Percentiles rank a stretch among this genome's conserved stretches.
Conservation (phyloP, 1,140 invertebrate genomes). For the Ctenoplectra terminalis region DNA sequence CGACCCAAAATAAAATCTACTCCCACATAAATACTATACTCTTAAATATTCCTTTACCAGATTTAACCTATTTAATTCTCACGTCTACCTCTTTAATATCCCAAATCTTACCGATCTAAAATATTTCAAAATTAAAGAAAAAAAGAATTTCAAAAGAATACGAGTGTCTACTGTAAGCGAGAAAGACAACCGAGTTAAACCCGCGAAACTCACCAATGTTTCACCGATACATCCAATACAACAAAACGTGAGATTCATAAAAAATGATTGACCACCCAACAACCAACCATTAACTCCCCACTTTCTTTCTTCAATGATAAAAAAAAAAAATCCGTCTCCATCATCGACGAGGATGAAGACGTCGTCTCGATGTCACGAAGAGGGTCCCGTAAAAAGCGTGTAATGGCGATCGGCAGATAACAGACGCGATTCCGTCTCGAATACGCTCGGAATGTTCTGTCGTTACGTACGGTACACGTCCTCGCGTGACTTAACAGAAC, state of each 20-base stretch:
- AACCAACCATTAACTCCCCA: neutral
- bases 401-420: slow-evolving; percentile 14
- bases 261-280: neutral
- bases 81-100: no score
- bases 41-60: no score
- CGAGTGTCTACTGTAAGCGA: no score
- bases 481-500: slow-evolving; percentile 22
- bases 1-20: no score
- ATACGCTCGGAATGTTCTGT: neutral
- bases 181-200: no score
- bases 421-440: neutral
- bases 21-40: no score
- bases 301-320: no score
- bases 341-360: neutral
- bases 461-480: slow-evolving; percentile 21
- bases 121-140: no score
- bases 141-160: no score
- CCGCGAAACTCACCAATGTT: no score
- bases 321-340: neutral
- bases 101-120: no score
- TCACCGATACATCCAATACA: neutral
- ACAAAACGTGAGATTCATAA: neutral
- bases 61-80: no score
- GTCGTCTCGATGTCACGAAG: neutral
- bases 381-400: neutral